These are phyloP conservation scores for Montipora sp. DNA, from an alignment of 64 coral and sea anemone genomes.

Conservation along the genomic window DNA sequence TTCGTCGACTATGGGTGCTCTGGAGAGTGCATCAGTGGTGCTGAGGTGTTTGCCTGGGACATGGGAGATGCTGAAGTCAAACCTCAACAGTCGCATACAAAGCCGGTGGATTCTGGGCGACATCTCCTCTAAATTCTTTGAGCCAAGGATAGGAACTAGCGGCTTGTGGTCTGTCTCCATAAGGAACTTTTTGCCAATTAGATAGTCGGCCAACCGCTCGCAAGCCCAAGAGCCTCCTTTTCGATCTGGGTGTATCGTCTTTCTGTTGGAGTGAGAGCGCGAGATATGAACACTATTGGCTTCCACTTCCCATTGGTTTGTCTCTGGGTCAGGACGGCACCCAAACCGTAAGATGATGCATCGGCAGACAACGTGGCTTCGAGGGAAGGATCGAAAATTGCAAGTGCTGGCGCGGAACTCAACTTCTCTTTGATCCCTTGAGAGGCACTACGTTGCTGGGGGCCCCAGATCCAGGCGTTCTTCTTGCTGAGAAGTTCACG, in stretches of 20 bases:
- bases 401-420: constrained; percentile 41
- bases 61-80: no score
- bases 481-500: background rate
- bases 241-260: constrained; percentile 48
- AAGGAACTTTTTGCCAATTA: no score
- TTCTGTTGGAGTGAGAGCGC: constrained; percentile 20
- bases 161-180: no score
- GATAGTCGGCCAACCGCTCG: background rate
- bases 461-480: background rate
- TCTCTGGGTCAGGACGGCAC: constrained; percentile 58
- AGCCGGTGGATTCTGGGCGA: no score
- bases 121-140: no score
- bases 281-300: constrained; percentile 59
- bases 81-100: no score
- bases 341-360: constrained; percentile 27
- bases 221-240: constrained; percentile 19
- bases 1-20: background rate
- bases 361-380: constrained; percentile 62
- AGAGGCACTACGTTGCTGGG: background rate
- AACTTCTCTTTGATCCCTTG: background rate
- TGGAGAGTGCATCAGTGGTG: no score
- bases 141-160: no score
- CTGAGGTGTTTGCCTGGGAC: no score
- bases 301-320: constrained; percentile 55
- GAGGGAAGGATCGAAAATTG: constrained; percentile 35